Conservation (phyloP, 2,888 invertebrate species). For the Vanessa cardui region DNA sequence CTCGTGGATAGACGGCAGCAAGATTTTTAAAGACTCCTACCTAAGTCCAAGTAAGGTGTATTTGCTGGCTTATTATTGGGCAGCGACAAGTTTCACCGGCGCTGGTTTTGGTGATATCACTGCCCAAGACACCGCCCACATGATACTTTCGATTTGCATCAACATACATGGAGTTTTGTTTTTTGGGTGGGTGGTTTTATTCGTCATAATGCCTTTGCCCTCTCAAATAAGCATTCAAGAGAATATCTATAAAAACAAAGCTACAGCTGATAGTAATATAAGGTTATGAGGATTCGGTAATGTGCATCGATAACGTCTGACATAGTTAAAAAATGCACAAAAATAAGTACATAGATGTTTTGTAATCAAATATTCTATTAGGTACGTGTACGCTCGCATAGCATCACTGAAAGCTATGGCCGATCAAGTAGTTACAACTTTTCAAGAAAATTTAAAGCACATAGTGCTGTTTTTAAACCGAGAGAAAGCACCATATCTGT, state of each 20-base stretch:
- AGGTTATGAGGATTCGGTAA: background rate
- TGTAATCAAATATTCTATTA: constrained; percentile 37
- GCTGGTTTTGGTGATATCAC: constrained; percentile 78
- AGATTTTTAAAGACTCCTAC: constrained; percentile 52
- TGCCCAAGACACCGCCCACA: constrained; percentile 67
- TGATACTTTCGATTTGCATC: constrained; percentile 69
- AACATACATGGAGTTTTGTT: constrained; percentile 75
- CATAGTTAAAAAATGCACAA: too few species aligned
- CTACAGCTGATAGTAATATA: background rate
- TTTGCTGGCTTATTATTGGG: constrained; percentile 75
- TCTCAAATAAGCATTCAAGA: constrained; percentile 27
- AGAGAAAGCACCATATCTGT: constrained; percentile 64
- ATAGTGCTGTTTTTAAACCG: constrained; percentile 70
- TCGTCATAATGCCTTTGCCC: constrained; percentile 31
- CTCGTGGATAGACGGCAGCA: constrained; percentile 68
- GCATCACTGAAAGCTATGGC: constrained; percentile 76
- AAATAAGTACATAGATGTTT: background rate
- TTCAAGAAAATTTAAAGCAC: constrained; percentile 75
- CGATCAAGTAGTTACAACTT: constrained; percentile 72
- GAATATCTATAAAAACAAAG: background rate
- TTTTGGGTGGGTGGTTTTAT: constrained; percentile 67
- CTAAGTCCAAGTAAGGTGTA: constrained; percentile 66
- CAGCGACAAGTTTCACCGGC: constrained; percentile 72
- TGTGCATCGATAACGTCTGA: background rate
- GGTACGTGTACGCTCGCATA: constrained; percentile 76